Percentiles rank a stretch among this genome's conserved stretches.
These are phyloP conservation scores for Rhabdomys pumilio DNA, from an alignment of 2,797 vertebrate species.

Conservation along the genomic window DNA sequence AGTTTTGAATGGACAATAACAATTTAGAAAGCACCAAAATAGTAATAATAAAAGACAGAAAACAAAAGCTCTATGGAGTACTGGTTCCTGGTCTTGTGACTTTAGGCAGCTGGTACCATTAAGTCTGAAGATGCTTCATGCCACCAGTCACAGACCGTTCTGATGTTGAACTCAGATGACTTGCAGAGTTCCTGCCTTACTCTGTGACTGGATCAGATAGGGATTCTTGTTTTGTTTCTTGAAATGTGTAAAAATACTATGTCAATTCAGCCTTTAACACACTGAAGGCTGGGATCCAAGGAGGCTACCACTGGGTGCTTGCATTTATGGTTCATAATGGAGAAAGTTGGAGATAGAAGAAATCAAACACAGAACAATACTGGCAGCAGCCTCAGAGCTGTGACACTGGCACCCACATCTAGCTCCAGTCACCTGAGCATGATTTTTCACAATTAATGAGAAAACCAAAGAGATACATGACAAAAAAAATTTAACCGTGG, in stretches of 20 bases:
- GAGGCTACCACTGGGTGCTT: background rate
- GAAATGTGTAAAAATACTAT: slow-evolving; percentile 21
- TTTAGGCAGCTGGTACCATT: fast-evolving
- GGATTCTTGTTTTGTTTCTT: background rate
- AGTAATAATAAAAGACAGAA: background rate
- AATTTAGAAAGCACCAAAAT: background rate
- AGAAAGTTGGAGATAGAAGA: background rate
- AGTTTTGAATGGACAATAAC: slow-evolving; percentile 37
- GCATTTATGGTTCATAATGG: background rate
- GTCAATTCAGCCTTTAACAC: background rate
- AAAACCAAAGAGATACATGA: slow-evolving; percentile 50
- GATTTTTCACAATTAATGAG: slow-evolving; percentile 54
- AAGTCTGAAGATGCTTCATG: background rate
- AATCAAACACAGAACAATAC: background rate
- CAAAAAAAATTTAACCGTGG: slow-evolving; percentile 60
- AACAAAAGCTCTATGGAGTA: background rate
- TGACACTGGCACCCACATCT: background rate
- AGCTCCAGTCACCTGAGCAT: background rate
- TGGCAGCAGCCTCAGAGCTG: background rate
- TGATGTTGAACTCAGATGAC: background rate
- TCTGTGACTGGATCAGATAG: background rate
- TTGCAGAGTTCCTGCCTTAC: background rate
- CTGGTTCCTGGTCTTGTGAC: background rate
- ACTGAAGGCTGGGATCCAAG: background rate
- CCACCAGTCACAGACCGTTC: background rate